Conservation (phyloP, 2,797 vertebrate species). For the Lepus oiostolus region DNA sequence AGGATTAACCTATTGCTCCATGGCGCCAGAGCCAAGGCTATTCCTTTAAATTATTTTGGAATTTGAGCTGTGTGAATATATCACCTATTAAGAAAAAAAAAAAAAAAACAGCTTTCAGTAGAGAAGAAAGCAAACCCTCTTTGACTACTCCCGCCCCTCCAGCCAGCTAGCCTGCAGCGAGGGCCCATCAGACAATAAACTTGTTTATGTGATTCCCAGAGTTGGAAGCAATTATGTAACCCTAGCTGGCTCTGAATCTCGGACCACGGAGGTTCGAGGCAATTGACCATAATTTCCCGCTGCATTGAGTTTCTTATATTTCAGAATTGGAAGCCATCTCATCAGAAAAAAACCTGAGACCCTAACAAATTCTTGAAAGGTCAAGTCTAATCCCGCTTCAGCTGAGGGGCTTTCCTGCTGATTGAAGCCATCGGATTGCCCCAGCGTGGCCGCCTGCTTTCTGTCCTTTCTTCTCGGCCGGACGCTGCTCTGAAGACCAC, state of each 20-base stretch:
- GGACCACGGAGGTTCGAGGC: constrained; percentile 41
- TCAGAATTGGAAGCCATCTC: constrained; percentile 32
- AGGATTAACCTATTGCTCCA: too few relatives aligned
- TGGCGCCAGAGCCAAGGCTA: not conserved
- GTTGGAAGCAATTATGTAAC: constrained; percentile 68
- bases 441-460: not conserved
- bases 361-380: not conserved
- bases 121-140: not conserved
- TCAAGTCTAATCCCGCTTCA: constrained; percentile 59
- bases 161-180: not conserved
- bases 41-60: not conserved
- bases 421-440: not conserved
- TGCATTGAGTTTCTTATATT: not conserved
- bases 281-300: constrained; percentile 50
- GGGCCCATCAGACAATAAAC: constrained; percentile 1
- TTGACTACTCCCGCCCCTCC: not conserved
- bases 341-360: constrained; percentile 34
- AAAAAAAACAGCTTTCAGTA: constrained; percentile 14
- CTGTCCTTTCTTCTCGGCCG: not conserved
- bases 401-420: not conserved
- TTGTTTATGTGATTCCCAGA: constrained; percentile 54
- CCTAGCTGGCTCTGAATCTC: constrained; percentile 53
- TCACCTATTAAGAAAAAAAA: not conserved
- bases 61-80: not conserved
- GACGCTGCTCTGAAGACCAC: not conserved